Evolutionary conservation across 2,797 vertebrate genomes (phyloP).

Genomic region (Phrynocephalus guinanensis): DNA sequence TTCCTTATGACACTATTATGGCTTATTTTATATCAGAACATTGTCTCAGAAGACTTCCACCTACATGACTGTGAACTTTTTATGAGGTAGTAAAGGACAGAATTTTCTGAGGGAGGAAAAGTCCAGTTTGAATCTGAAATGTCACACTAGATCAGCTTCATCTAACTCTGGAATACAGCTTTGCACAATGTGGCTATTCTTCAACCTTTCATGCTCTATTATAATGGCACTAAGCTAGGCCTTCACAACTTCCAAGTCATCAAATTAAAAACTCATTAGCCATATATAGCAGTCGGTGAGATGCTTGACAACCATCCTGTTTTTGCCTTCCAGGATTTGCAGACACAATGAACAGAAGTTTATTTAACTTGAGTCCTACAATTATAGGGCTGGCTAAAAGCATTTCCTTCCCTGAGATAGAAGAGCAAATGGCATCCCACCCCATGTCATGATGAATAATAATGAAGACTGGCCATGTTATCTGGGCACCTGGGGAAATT

Average conservation of each 20-base stretch:
- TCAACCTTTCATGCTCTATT: neutral
- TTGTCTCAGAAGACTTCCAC: neutral
- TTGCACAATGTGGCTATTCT: neutral
- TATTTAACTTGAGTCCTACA: neutral
- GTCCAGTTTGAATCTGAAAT: neutral
- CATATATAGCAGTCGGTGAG: neutral
- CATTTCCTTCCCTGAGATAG: too few relatives aligned
- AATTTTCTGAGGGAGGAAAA: neutral
- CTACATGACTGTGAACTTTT: neutral
- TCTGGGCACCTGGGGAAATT: too few relatives aligned
- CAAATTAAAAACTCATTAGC: neutral
- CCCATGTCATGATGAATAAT: too few relatives aligned
- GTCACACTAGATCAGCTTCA: neutral
- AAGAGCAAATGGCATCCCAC: too few relatives aligned
- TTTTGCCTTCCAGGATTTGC: neutral
- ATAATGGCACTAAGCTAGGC: neutral
- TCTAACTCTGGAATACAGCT: neutral
- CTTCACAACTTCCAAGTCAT: neutral
- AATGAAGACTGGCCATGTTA: too few relatives aligned
- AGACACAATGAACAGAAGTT: neutral
- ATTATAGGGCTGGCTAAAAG: too few relatives aligned
- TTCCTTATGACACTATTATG: conserved; percentile 26
- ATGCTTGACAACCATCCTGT: neutral
- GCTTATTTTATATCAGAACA: conserved; percentile 13
- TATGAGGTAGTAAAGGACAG: neutral